Evolutionary conservation across 2,113 vertebrate species (phyloP).

Genomic region (Pseudopipra pipra): DNA sequence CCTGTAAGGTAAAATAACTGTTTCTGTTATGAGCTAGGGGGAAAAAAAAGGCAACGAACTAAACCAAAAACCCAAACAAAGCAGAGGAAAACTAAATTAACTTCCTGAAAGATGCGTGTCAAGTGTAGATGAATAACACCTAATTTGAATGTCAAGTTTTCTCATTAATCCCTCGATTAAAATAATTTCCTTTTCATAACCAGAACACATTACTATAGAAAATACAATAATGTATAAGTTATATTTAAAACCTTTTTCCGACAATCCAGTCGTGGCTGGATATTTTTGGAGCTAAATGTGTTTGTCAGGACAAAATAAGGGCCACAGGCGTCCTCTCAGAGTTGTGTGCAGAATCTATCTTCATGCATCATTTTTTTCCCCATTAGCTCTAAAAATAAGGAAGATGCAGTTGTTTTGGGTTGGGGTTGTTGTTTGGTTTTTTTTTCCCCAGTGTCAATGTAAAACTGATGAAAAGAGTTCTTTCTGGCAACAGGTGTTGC

Average conservation of each 20-base stretch:
- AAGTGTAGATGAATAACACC: not conserved
- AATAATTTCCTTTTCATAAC: not conserved
- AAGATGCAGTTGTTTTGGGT: not conserved
- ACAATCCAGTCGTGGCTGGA: not conserved
- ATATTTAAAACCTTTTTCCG: not conserved
- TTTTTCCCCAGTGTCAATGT: not conserved
- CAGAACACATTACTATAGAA: not conserved
- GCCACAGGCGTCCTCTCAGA: not conserved
- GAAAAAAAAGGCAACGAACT: too few species aligned
- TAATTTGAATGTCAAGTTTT: not conserved
- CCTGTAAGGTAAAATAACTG: not conserved
- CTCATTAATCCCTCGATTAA: not conserved
- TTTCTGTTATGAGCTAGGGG: not conserved
- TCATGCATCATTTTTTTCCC: not conserved
- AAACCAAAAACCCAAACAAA: not conserved
- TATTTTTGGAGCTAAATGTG: not conserved
- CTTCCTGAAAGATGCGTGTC: not conserved
- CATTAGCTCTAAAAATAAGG: not conserved
- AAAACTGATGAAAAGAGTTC: not conserved
- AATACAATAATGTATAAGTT: not conserved
- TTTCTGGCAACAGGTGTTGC: not conserved
- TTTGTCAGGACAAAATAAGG: not conserved
- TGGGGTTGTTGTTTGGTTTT: not conserved
- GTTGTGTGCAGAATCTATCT: not conserved
- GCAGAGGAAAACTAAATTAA: not conserved